Evolutionary conservation across 2,888 invertebrate genomes (phyloP), one percentile per base, ranked within the genome.

Genomic region (Melolontha melolontha): DNA sequence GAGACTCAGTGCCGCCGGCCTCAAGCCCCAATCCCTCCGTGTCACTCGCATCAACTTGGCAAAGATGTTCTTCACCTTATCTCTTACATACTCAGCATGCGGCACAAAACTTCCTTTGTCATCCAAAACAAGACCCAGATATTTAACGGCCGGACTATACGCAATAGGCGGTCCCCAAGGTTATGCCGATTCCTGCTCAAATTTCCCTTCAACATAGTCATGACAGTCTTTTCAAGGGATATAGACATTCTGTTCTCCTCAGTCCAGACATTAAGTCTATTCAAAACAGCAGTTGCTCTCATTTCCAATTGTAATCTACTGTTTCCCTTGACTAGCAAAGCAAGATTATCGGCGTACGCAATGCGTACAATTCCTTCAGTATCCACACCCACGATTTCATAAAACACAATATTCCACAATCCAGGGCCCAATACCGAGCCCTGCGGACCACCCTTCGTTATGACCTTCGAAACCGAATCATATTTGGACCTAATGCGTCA

Each of bases 361-460:
- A n/a, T n/a, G n/a, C n/a, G n/a, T n/a, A n/a, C n/a, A 2, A 11
- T 14, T 12, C 40, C 17, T 10, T 51, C 52, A 0, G 7, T 2
- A 16, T 1, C 22, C 2, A 2, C 17, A 8, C 39, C 22, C 22
- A 65, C 40, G 1, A 54, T 12, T 10, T 55, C 65, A 55, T 54
- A 40, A 27, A 65, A 65, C 40, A 65, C 54, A 1, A 65, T 5
- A 14, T 54, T 55, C 54, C 65, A 65, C 5, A 65, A 16, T 0
- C 51, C 54, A 4, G 67, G 67, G 0, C 67, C 57, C 10, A 66
- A 42, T 0, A 70, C 50, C 1, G 64, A 67, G 0, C 64, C 70
- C 39, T 70, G 70, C 10, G 67, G 70, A 22, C 67, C 64, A 11
- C 70, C 67, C 16, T 68, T 68, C 6, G 8, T 22, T 14, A 63